A percentile compares a stretch with the other conserved stretches of the same genome.
Conservation (phyloP, 2,797 vertebrate genomes). For the Gymnocypris eckloni region DNA sequence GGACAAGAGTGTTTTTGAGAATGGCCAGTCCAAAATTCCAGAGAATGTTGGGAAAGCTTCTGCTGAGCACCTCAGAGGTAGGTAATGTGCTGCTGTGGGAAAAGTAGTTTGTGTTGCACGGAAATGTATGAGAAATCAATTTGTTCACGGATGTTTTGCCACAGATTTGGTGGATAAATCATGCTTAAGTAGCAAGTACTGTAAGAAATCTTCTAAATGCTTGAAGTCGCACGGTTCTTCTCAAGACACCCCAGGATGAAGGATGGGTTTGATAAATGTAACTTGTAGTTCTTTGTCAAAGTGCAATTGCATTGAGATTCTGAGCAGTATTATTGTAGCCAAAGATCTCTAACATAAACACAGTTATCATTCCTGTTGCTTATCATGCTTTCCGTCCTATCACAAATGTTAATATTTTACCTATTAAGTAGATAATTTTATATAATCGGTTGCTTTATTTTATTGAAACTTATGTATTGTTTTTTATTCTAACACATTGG, state of each 20-base stretch:
- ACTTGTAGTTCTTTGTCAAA: conserved; percentile 31
- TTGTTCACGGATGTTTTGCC: not conserved
- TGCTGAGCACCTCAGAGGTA: conserved; percentile 86
- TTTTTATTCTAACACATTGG: not conserved
- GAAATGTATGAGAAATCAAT: conserved; percentile 1
- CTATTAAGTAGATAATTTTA: not conserved
- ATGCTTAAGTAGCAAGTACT: not conserved
- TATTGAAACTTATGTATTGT: not conserved
- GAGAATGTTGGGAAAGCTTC: conserved; percentile 70
- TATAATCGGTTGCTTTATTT: not conserved
- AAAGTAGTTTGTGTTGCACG: not conserved
- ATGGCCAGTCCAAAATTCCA: conserved; percentile 66
- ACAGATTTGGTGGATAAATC: not conserved
- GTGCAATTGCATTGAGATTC: conserved; percentile 26
- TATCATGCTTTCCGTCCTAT: not conserved
- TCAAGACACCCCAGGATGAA: conserved; percentile 1
- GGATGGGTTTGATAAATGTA: conserved; percentile 47
- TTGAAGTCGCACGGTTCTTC: not conserved
- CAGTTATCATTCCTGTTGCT: too few relatives aligned
- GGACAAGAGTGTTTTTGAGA: conserved; percentile 73
- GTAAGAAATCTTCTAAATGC: conserved; percentile 12
- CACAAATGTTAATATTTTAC: not conserved
- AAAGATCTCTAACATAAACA: conserved; percentile 11
- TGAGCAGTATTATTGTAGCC: not conserved
- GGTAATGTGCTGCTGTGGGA: conserved; percentile 62